These are phyloP conservation scores for Collichthys lucidus DNA, from an alignment of 2,113 vertebrate species.

Conservation along the genomic window DNA sequence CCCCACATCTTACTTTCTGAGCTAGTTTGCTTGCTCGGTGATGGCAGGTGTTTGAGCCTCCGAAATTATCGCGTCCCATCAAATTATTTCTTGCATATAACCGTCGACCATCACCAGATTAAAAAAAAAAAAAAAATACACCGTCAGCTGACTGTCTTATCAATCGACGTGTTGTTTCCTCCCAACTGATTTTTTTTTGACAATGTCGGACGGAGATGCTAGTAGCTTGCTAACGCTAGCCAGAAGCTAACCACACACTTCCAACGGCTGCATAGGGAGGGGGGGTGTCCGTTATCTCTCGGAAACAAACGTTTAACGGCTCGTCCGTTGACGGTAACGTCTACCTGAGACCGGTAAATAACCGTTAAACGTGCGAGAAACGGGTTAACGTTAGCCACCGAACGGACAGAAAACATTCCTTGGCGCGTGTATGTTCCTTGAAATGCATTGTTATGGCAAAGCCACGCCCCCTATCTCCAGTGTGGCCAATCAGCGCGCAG, in stretches of 20 bases:
- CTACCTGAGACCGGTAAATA: neutral
- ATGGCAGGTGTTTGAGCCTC: constrained; percentile 61
- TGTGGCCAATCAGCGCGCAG: constrained; percentile 46
- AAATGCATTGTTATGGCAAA: constrained; percentile 78
- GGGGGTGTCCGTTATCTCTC: neutral
- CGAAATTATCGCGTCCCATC: constrained; percentile 57
- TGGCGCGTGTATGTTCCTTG: constrained; percentile 80
- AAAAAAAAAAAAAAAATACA: too few species aligned
- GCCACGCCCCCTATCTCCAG: constrained; percentile 66
- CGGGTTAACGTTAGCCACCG: constrained; percentile 5
- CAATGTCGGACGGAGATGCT: constrained; percentile 47
- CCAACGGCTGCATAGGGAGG: constrained; percentile 39
- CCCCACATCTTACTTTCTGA: constrained; percentile 70
- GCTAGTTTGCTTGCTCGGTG: constrained; percentile 59
- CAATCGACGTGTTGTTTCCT: constrained; percentile 10
- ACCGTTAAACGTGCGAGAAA: neutral
- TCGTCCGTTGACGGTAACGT: neutral
- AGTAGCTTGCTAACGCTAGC: constrained; percentile 71
- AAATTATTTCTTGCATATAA: constrained; percentile 36
- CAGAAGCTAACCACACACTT: constrained; percentile 47
- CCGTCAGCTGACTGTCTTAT: neutral
- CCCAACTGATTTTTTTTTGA: constrained; percentile 26
- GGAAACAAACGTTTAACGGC: neutral
- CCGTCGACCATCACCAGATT: neutral
- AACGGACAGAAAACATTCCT: constrained; percentile 76